Evolutionary conservation across 2,888 invertebrate genomes (phyloP), one percentile per base, ranked within the genome.

Genomic region (Pandemis corylana): DNA sequence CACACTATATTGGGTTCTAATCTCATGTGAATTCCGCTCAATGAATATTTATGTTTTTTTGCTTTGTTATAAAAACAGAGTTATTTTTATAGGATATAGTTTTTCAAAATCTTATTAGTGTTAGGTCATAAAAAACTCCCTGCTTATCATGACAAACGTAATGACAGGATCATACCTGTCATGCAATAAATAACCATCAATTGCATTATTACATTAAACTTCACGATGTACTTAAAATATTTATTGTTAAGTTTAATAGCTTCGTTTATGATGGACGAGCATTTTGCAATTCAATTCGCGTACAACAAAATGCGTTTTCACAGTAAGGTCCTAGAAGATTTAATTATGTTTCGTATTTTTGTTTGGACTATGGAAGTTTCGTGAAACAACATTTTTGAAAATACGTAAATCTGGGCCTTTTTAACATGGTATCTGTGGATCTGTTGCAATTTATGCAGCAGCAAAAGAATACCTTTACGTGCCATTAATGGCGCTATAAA

Each of bases 201-300:
- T 56, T 56, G 20, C 56, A 56, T 56, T 15, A 59, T 59, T 59
- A 59, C 10, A 59, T 59, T 59, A 28, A 15, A 10, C 59, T 28
- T 59, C 20, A 28, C 59, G 28, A 28, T 59, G 59, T 28, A 59
- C 59, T 59, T 59, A 28, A 59, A 59, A 10, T 9, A 56, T 59
- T 59, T 59, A 59, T 59, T 59, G 59, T 28, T 59, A 28, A 28
- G 28, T 59, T 59, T 28, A 59, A 59, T 59, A 59, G 59, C 59
- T 59, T 59, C 12, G 28, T 59, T 59, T 59, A 59, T 12, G 20
- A 28, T 12, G n/a, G 4, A 56, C 20, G 20, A 12, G 12, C 10
- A 28, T 59, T 59, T 59, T 59, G 59, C 28, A 28, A 59, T 59
- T 59, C 59, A 59, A 20, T 59, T 59, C 59, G 20, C 15, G 15